These are phyloP conservation scores for Acrobeloides nanus DNA, from an alignment of 2,888 invertebrate genomes.

Conservation along the genomic window DNA sequence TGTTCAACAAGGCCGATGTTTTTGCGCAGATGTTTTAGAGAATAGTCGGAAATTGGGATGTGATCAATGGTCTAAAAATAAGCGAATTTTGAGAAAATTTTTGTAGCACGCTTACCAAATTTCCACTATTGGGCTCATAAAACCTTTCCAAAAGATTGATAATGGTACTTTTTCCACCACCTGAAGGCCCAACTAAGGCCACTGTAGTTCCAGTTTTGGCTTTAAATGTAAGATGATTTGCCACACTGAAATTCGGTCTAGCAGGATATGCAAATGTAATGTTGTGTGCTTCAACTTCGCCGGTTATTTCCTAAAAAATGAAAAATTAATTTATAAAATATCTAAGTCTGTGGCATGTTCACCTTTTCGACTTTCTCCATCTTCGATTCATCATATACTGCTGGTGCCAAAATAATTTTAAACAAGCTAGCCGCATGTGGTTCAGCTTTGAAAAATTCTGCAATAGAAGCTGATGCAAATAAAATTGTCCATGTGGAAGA, in stretches of 20 bases:
- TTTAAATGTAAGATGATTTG: conserved; percentile 52
- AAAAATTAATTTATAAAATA: too few relatives aligned
- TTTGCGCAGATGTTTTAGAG: conserved; percentile 66
- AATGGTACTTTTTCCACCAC: conserved; percentile 81
- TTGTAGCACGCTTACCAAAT: conserved; percentile 56
- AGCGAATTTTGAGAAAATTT: background rate
- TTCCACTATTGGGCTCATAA: conserved; percentile 69
- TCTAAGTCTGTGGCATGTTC: too few relatives aligned
- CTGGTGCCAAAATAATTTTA: too few relatives aligned
- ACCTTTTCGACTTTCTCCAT: too few relatives aligned
- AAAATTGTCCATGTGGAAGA: conserved; percentile 13
- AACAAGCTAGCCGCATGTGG: too few relatives aligned
- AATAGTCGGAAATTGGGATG: conserved; percentile 64
- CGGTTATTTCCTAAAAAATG: background rate
- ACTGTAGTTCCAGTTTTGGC: conserved; percentile 46
- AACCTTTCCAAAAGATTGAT: conserved; percentile 75
- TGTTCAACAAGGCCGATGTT: conserved; percentile 84
- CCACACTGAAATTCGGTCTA: conserved; percentile 40
- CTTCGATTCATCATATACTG: too few relatives aligned
- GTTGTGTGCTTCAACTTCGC: conserved; percentile 7
- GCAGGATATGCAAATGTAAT: conserved; percentile 54
- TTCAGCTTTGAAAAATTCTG: conserved; percentile 18
- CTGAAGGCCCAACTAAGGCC: conserved; percentile 61
- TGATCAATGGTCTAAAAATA: conserved; percentile 55
- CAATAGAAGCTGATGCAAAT: conserved; percentile 11